Percentiles rank a stretch among this genome's conserved stretches.
Conservation (phyloP, 2,797 vertebrate species). For the Crossoptilon crossoptilon region DNA sequence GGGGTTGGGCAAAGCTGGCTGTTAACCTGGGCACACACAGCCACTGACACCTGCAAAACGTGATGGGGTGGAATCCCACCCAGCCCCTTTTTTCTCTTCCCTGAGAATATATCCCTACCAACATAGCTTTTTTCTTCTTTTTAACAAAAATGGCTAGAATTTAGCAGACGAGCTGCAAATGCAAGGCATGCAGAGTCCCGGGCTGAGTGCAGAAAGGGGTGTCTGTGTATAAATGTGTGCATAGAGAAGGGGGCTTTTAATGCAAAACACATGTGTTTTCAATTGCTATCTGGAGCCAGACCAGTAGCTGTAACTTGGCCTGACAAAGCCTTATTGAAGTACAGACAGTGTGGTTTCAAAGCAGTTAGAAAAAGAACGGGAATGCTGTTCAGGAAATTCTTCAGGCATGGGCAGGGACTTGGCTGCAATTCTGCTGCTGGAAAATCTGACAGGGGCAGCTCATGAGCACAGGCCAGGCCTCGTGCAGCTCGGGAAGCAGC, state of each 20-base stretch:
- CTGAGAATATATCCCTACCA: constrained; percentile 1
- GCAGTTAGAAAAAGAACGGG: constrained; percentile 79
- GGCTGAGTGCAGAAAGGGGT: not conserved
- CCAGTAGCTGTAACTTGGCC: constrained; percentile 82
- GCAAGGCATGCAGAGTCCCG: constrained; percentile 7
- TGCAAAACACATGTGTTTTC: constrained; percentile 82
- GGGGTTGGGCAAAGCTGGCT: not conserved
- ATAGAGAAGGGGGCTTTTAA: constrained; percentile 58
- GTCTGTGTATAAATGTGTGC: constrained; percentile 20
- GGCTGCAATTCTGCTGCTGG: constrained; percentile 86
- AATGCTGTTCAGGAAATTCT: constrained; percentile 91
- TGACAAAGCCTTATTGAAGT: constrained; percentile 82
- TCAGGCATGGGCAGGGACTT: constrained; percentile 90
- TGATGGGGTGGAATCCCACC: not conserved
- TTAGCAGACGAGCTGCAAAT: not conserved
- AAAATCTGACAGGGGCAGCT: constrained; percentile 91
- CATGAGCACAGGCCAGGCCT: constrained; percentile 85
- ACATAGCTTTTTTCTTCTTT: not conserved
- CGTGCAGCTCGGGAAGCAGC: constrained; percentile 73
- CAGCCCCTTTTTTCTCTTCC: not conserved
- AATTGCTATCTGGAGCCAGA: constrained; percentile 87
- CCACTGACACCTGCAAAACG: not conserved
- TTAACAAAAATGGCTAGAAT: not conserved
- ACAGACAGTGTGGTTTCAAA: constrained; percentile 83
- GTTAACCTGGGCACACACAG: not conserved